Evolutionary conservation across 2,888 invertebrate genomes (phyloP), one percentile per base, ranked within the genome.

Genomic region (Drosophila maculinotata): DNA sequence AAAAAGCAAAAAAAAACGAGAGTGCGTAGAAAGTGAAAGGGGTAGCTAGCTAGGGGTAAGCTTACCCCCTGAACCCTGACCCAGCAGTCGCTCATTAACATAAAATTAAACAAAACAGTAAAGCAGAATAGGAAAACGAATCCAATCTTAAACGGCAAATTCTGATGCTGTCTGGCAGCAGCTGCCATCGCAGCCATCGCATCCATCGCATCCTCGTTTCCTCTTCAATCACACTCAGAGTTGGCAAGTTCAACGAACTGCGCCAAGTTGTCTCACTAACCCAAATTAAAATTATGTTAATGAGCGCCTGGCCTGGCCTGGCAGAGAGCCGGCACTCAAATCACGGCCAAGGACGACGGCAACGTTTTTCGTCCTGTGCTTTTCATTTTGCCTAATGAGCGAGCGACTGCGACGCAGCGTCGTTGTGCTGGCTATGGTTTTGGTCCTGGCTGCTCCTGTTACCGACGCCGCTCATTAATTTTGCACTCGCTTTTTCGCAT

Each of bases 261-360:
- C 58, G 69, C 62, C 69, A 67, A 69, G 73, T 76, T 79, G 86
- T 80, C 87, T 89, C 86, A 88, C 87, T 89, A 89, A 89, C 89
- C 89, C 82, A 89, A 89, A 89, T 89, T 89, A 90, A 90, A 90
- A 90, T 89, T 90, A 90, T 90, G 90, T 89, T 90, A 90, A 90
- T 90, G 85, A 85, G 82, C 67, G 70, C 47, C 45, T 74, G 67
- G 57, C 33, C 25, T 23, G 25, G 14, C 38, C 25, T n/a, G 33
- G 25, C 49, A 65, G 63, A 57, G 65, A 47, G 63, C 72, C 56
- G 60, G 66, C 70, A 59, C 57, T 53, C 48, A 82, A 88, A 88
- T 89, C 89, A 88, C 87, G 88, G 89, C 88, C 88, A 88, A 89
- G 88, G 88, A 88, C 88, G 79, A 77, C 77, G 71, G 54, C 64